Evolutionary conservation across 2,797 vertebrate genomes (phyloP), one percentile per base, ranked within the genome.

Genomic region (Leuciscus waleckii): DNA sequence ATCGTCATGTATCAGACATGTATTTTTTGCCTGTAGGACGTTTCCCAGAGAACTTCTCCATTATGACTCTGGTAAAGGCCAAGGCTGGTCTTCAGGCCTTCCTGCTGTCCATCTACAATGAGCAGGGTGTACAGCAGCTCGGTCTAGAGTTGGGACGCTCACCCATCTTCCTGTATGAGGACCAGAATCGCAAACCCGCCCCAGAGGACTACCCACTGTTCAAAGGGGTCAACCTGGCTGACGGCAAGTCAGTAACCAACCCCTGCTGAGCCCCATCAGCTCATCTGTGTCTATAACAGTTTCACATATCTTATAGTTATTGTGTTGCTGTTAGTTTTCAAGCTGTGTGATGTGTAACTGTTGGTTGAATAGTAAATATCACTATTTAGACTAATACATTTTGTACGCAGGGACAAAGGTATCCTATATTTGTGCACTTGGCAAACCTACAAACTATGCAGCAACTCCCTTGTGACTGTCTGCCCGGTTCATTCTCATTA

Each of bases 31-130:
- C 74, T 16, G 17, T 39, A 95, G 97, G 96, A 90, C 94, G 92
- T 86, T 97, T 98, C 93, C 97, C 97, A 0, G 96, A 96, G 94
- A 96, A 97, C 89, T 98, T 98, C 92, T 98, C 97, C 84, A 91
- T 98, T 92, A 95, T 98, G 96, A 93, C 96, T 4, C 91, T 96
- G 88, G 93, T 98, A 79, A 97, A 96, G 88, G 94, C 96, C 54
- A 96, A 96, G 46, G 89, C 95, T 7, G 97, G 97, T 9, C 92
- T 96, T 26, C 97, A 97, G 88, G 94, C 96, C 23, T 97, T 98
- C 91, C 95, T 98, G 56, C 92, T 98, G 81, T 98, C 97, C 32
- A 85, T 98, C 88, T 98, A 98, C 92, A 96, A 93, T 9, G 97
- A 95, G 79, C 96, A 97, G 82, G 97, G 97, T 0, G 87, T 95